phyloP scores from a whole-genome alignment of 2,113 vertebrate genomes.

The Lepus americanus region DNA sequence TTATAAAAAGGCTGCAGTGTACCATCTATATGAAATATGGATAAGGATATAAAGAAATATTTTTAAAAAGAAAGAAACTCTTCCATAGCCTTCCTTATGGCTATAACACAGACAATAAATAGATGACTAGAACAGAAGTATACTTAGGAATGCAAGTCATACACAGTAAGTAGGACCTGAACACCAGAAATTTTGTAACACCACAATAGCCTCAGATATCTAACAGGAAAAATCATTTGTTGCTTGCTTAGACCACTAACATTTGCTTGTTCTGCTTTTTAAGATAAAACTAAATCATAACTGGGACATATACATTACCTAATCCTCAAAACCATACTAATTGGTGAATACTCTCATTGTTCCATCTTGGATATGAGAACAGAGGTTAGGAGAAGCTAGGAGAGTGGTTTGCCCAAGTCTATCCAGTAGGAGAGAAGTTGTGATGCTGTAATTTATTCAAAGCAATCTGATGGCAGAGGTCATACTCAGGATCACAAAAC shows the following conservation, averaged over 20 bases:
- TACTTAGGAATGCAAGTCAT: neutral
- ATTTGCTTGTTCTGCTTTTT: slow-evolving; percentile 27
- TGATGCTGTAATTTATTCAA: neutral
- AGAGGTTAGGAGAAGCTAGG: neutral
- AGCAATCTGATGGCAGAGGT: neutral
- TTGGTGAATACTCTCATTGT: neutral
- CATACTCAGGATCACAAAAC: neutral
- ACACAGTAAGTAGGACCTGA: neutral
- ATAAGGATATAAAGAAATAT: no score
- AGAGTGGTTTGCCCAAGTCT: neutral
- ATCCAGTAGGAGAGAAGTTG: neutral
- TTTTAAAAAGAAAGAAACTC: neutral
- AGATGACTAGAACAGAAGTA: neutral
- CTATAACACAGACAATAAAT: neutral
- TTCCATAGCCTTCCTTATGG: neutral
- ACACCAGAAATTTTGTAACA: neutral
- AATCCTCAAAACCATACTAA: neutral
- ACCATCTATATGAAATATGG: no score
- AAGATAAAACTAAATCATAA: slow-evolving; percentile 44
- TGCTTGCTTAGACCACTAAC: neutral
- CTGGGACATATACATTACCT: neutral
- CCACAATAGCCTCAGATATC: neutral
- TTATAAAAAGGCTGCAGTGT: no score
- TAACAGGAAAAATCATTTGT: neutral
- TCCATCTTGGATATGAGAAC: slow-evolving; percentile 23